A percentile compares a stretch with the other conserved stretches of the same genome.
Conservation (phyloP, 2,797 vertebrate species). For the Typhlichthys subterraneus region DNA sequence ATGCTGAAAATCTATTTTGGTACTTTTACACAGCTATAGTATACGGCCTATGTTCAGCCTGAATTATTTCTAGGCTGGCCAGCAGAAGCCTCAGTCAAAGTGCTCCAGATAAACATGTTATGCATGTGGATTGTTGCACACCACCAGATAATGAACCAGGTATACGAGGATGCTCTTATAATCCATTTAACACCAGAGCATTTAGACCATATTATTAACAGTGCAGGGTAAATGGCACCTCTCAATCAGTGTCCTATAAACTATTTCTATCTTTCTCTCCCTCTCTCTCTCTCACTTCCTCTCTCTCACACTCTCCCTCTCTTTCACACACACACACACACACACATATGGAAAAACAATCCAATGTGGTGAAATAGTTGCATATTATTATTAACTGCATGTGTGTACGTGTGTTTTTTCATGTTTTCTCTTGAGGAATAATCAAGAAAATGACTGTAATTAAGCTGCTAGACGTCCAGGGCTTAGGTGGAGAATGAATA, state of each 20-base stretch:
- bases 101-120: no score
- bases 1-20: no score
- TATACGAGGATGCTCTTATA: no score
- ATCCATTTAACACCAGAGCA: no score
- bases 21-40: no score
- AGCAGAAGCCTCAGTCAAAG: no score
- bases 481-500: slow-evolving; percentile 76
- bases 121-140: no score
- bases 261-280: slow-evolving; percentile 14
- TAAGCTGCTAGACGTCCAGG: slow-evolving; percentile 70
- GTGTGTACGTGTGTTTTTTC: slow-evolving; percentile 37
- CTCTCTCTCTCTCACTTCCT: not conserved
- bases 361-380: slow-evolving; percentile 52
- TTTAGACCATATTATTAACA: no score
- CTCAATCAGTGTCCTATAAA: slow-evolving; percentile 11
- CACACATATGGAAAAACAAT: slow-evolving; percentile 49
- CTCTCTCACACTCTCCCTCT: slow-evolving; percentile 1
- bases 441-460: slow-evolving; percentile 80
- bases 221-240: slow-evolving; percentile 15
- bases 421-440: slow-evolving; percentile 66
- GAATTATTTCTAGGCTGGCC: no score
- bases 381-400: slow-evolving; percentile 26
- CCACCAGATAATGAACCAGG: no score
- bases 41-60: no score
- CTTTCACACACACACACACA: slow-evolving; percentile 6